phyloP scores from a whole-genome alignment of 1,140 invertebrate genomes.

The Palaemon carinicauda region DNA sequence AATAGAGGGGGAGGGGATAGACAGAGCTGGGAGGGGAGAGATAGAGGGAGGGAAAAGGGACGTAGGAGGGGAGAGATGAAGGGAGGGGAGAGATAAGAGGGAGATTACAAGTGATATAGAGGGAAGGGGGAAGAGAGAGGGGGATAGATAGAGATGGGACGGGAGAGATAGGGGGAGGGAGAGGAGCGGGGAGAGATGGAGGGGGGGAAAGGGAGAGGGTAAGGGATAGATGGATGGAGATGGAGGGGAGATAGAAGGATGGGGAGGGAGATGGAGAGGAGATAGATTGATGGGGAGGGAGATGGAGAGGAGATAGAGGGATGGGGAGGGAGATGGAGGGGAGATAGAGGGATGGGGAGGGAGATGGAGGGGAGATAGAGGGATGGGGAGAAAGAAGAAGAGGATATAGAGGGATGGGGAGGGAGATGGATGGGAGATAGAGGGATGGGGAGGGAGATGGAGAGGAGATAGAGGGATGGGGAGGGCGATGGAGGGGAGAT shows the following conservation, averaged over 20 bases:
- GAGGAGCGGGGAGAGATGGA: background rate
- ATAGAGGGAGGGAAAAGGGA: too few relatives aligned
- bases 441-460: background rate
- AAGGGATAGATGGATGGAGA: too few relatives aligned
- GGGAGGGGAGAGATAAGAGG: too few relatives aligned
- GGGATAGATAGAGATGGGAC: too few relatives aligned
- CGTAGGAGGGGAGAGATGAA: too few relatives aligned
- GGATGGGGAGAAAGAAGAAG: background rate
- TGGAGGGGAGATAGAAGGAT: background rate
- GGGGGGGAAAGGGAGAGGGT: background rate
- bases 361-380: too few relatives aligned
- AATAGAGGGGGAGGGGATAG: too few relatives aligned
- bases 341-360: background rate
- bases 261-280: background rate
- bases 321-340: background rate
- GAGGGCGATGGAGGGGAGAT: background rate
- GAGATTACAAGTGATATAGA: too few relatives aligned
- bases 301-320: background rate
- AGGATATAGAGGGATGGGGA: background rate
- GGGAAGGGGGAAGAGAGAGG: too few relatives aligned
- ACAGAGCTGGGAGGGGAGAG: too few relatives aligned
- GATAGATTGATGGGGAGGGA: slow-evolving; percentile 14
- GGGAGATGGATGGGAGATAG: background rate
- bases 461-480: background rate
- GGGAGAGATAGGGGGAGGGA: too few relatives aligned